A percentile compares a stretch with the other conserved stretches of the same genome.
Conservation (phyloP, 2,888 invertebrate genomes). For the Folsomia candida region DNA sequence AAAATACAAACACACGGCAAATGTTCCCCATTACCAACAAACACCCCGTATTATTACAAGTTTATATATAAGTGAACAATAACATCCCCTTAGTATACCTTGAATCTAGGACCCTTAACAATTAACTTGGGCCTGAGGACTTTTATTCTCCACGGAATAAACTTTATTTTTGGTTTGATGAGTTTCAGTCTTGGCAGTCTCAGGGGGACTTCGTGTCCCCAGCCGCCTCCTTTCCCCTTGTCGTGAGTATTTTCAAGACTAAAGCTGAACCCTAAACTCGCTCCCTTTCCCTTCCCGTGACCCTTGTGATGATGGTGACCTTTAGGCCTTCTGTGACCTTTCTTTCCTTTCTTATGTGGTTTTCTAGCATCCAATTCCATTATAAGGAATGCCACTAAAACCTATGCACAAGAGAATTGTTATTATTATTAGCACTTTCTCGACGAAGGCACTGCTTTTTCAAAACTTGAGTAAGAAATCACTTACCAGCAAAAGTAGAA, state of each 20-base stretch:
- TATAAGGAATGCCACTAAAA: conserved; percentile 1
- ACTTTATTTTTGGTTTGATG: conserved; percentile 24
- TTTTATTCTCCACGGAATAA: conserved; percentile 23
- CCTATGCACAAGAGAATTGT: not conserved
- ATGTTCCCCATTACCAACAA: conserved; percentile 23
- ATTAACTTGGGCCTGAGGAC: conserved; percentile 22
- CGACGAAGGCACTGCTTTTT: no score
- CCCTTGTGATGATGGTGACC: not conserved
- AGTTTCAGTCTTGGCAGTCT: conserved; percentile 19
- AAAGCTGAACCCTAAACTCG: conserved; percentile 17
- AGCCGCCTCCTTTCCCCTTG: conserved; percentile 16
- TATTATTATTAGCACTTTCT: not conserved
- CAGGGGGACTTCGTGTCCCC: conserved; percentile 12
- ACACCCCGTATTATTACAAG: conserved; percentile 9
- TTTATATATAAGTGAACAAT: not conserved
- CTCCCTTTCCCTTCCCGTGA: not conserved
- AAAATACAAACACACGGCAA: conserved; percentile 5
- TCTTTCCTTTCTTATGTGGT: conserved; percentile 1
- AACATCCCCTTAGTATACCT: conserved; percentile 12
- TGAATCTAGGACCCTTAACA: conserved; percentile 24
- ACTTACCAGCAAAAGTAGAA: conserved; percentile 8
- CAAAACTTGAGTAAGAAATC: not conserved
- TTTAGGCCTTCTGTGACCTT: not conserved
- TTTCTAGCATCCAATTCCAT: conserved; percentile 7
- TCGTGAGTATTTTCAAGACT: conserved; percentile 24